Evolutionary conservation across 1,140 invertebrate genomes (phyloP), one percentile per base, ranked within the genome.

Genomic region (Psix sp.): DNA sequence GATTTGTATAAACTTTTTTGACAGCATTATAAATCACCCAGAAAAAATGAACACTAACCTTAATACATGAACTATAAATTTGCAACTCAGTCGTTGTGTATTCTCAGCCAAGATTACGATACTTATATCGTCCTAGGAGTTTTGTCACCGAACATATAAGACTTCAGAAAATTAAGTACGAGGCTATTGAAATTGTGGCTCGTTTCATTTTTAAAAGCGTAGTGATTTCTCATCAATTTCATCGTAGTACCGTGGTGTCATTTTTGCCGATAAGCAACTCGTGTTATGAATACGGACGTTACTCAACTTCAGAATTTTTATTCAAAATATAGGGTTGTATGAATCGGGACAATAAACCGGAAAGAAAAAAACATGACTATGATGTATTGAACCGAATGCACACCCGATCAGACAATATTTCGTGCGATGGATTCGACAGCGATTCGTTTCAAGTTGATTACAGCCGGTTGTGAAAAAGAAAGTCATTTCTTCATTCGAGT

Each of bases 181-280:
- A 62, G 67, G 67, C 29, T 40, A 57, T 45, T n/a, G n/a, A n/a
- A 51, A 49, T 42, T 51, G 49, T 54, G 13, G 42, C 45, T 36
- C n/a, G 45, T 36, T 35, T 17, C 59, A 43, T 42, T 65, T 60
- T 73, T 59, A 43, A n/a, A n/a, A n/a, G n/a, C n/a, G n/a, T n/a
- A n/a, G n/a, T n/a, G n/a, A n/a, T n/a, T 65, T 59, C 68, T 46
- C 33, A 39, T 59, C 39, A 59, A 65, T 65, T 63, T 65, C 20
- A 39, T 39, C 14, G 24, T n/a, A 14, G 36, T 71, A 63, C 42
- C 52, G 60, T 17, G 59, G 52, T 60, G 33, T 73, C 54, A 48
- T 59, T 63, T 39, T 65, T 40, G 24, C 35, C 51, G 29, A 63
- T 71, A 57, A 71, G 49, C 49, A 17, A 71, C 38, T 56, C 57